phyloP scores from a whole-genome alignment of 2,888 invertebrate genomes.

The Sminthurides aquaticus region DNA sequence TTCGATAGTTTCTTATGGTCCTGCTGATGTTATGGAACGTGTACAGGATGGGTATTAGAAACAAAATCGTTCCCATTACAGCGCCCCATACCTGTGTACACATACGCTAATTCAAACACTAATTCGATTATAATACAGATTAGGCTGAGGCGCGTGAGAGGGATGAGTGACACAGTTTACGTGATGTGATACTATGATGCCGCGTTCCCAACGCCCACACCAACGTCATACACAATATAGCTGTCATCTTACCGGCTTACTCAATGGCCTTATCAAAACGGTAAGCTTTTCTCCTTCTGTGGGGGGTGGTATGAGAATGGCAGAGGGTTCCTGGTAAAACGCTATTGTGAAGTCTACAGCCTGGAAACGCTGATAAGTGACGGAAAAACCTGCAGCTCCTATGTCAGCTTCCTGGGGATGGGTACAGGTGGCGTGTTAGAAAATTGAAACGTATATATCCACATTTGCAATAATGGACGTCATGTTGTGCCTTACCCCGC shows the following conservation, averaged over 20 bases:
- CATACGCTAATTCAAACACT: background rate
- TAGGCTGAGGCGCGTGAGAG: no score
- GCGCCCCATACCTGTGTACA: constrained; percentile 36
- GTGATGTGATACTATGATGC: no score
- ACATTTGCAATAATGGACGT: no score
- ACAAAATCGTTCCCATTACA: constrained; percentile 30
- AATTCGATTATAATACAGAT: no score
- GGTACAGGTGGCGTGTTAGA: no score
- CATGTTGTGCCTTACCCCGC: constrained; percentile 25
- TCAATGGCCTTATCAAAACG: constrained; percentile 38
- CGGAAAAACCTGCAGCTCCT: constrained; percentile 38
- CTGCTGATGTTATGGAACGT: constrained; percentile 30
- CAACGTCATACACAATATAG: no score
- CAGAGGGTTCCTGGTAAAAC: constrained; percentile 36
- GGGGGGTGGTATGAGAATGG: constrained; percentile 41
- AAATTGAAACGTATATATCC: no score
- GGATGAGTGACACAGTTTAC: no score
- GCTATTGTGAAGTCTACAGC: constrained; percentile 36
- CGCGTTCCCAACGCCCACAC: no score
- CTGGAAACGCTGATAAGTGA: constrained; percentile 33
- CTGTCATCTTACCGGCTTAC: constrained; percentile 25
- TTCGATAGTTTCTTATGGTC: background rate
- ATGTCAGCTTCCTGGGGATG: constrained; percentile 34
- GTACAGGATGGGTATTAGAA: constrained; percentile 37
- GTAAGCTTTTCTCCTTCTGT: constrained; percentile 35